Evolutionary conservation across 2,888 invertebrate species (phyloP).

Genomic region (Parelbella ahira): DNA sequence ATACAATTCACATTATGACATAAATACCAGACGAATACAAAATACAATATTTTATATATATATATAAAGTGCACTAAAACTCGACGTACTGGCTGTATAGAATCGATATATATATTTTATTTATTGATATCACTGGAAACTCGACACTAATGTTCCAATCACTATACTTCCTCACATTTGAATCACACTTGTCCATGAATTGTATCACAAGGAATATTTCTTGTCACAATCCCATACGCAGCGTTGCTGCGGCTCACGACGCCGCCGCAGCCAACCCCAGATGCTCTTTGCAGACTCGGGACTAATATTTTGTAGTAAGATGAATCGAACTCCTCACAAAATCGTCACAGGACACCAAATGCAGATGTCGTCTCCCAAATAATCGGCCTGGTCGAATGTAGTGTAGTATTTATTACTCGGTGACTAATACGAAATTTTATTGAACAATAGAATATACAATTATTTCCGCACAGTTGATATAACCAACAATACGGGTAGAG

Average conservation of each 20-base stretch:
- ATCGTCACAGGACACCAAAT: conserved; percentile 1
- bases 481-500: too few species aligned
- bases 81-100: conserved; percentile 1
- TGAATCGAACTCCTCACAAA: conserved; percentile 5
- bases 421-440: not conserved
- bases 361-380: too few species aligned
- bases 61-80: conserved; percentile 3
- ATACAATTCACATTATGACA: conserved; percentile 28
- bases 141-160: conserved; percentile 39
- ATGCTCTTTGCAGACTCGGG: too few species aligned
- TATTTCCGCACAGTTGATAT: too few species aligned
- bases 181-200: conserved; percentile 14
- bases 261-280: too few species aligned
- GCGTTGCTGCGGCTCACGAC: too few species aligned
- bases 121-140: conserved; percentile 41
- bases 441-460: not conserved
- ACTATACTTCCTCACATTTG: conserved; percentile 21
- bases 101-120: conserved; percentile 7
- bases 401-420: not conserved
- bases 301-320: conserved; percentile 4
- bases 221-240: too few species aligned
- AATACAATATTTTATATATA: conserved; percentile 9
- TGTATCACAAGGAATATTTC: too few species aligned
- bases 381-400: not conserved
- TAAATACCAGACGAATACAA: too few species aligned